Conservation (phyloP, 2,113 vertebrate genomes). For the Rallus limicola region DNA sequence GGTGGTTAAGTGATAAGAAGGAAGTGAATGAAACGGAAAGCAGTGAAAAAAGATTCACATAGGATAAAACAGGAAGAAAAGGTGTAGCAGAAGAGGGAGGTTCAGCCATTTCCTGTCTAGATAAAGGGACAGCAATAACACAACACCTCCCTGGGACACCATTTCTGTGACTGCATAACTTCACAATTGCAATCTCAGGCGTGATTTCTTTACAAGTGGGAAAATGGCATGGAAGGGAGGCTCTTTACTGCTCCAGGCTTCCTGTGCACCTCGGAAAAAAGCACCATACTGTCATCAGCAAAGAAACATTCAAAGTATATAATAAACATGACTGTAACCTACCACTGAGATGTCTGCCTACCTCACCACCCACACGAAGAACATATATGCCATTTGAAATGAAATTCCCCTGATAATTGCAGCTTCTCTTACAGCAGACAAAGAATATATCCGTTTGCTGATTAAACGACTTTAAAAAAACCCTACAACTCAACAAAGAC, state of each 20-base stretch:
- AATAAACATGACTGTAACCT: conserved; percentile 49
- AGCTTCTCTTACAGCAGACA: conserved; percentile 36
- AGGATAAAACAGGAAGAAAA: not conserved
- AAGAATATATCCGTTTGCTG: conserved; percentile 40
- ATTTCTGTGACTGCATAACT: not conserved
- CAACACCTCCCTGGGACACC: not conserved
- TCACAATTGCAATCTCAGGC: not conserved
- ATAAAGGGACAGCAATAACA: not conserved
- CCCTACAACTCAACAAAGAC: not conserved
- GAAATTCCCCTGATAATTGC: conserved; percentile 30
- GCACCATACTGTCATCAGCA: not conserved
- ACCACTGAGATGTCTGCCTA: conserved; percentile 22
- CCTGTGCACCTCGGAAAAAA: not conserved
- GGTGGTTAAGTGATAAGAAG: not conserved
- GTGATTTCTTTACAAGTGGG: conserved; percentile 19
- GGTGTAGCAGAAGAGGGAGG: not conserved
- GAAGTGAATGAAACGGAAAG: not conserved
- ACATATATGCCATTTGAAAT: not conserved
- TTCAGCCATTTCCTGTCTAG: conserved; percentile 18
- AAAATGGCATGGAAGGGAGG: conserved; percentile 3
- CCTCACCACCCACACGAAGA: conserved; percentile 30
- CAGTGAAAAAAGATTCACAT: not conserved
- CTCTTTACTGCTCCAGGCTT: not conserved
- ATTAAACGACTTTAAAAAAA: conserved; percentile 29
- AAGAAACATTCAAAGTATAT: conserved; percentile 29